A percentile compares a stretch with the other conserved stretches of the same genome.
Evolutionary conservation across 2,888 invertebrate genomes (phyloP).

Genomic region (Salpingus planirostris): DNA sequence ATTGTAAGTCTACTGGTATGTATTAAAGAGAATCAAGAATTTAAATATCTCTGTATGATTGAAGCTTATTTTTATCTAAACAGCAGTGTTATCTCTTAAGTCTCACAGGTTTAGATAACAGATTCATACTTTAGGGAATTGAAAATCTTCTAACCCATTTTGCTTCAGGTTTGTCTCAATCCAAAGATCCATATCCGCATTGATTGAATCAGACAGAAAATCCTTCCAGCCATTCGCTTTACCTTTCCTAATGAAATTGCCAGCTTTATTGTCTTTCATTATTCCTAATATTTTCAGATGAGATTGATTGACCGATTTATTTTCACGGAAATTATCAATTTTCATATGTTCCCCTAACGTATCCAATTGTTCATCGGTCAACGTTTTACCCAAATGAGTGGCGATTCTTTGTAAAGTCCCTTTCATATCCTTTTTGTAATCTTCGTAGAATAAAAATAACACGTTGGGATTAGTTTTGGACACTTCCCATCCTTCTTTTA

Average conservation of each 20-base stretch:
- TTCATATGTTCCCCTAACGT: slow-evolving; percentile 58
- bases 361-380: not conserved
- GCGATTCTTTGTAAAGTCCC: not conserved
- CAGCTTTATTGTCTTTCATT: slow-evolving; percentile 47
- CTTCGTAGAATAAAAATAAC: slow-evolving; percentile 67
- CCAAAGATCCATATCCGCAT: not conserved
- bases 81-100: no score
- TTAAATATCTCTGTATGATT: no score
- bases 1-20: no score
- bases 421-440: slow-evolving; percentile 26
- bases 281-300: slow-evolving; percentile 54
- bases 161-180: not conserved
- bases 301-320: slow-evolving; percentile 66
- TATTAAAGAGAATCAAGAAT: no score
- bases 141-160: not conserved
- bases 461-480: slow-evolving; percentile 56
- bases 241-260: slow-evolving; percentile 58
- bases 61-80: no score
- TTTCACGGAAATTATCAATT: slow-evolving; percentile 73
- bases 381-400: not conserved
- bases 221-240: slow-evolving; percentile 40
- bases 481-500: slow-evolving; percentile 61
- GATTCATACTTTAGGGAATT: no score
- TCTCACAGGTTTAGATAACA: no score
- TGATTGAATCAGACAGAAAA: slow-evolving; percentile 4